Conservation (phyloP, 2,113 vertebrate genomes). For the Elephantulus edwardii region DNA sequence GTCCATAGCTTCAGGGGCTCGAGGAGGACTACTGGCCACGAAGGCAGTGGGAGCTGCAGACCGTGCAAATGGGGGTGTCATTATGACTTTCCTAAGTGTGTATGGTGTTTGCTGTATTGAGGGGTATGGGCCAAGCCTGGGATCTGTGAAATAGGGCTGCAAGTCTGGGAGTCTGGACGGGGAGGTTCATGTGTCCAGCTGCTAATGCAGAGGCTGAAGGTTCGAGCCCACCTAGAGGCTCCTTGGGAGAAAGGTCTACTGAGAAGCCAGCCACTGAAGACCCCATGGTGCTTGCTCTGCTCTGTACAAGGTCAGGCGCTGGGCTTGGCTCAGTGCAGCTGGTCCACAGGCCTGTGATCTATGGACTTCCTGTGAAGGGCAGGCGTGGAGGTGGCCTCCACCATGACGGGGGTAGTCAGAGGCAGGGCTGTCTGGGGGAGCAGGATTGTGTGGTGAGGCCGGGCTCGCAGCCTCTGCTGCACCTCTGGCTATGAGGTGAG, state of each 20-base stretch:
- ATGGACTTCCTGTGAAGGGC: not conserved
- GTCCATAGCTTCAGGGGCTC: too few relatives aligned
- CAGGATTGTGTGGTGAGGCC: not conserved
- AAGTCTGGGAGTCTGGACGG: too few relatives aligned
- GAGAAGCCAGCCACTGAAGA: not conserved
- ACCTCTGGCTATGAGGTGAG: not conserved
- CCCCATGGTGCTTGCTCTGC: too few relatives aligned
- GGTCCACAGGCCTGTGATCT: not conserved
- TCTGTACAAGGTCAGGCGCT: not conserved
- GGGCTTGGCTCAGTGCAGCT: not conserved
- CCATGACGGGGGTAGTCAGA: too few relatives aligned
- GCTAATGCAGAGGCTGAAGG: not conserved
- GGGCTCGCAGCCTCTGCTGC: not conserved
- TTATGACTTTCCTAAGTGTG: too few relatives aligned
- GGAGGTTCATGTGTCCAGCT: not conserved
- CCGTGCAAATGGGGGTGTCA: too few relatives aligned
- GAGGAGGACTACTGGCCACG: too few relatives aligned
- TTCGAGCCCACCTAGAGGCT: not conserved
- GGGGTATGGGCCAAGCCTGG: too few relatives aligned
- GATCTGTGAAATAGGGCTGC: too few relatives aligned
- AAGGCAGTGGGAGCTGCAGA: too few relatives aligned
- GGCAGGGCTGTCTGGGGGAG: not conserved
- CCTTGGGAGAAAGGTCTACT: not conserved
- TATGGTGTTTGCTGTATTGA: too few relatives aligned
- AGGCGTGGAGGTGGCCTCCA: too few relatives aligned